Evolutionary conservation across 1,140 invertebrate species (phyloP).

Genomic region (Himalopsyche phryganea): DNA sequence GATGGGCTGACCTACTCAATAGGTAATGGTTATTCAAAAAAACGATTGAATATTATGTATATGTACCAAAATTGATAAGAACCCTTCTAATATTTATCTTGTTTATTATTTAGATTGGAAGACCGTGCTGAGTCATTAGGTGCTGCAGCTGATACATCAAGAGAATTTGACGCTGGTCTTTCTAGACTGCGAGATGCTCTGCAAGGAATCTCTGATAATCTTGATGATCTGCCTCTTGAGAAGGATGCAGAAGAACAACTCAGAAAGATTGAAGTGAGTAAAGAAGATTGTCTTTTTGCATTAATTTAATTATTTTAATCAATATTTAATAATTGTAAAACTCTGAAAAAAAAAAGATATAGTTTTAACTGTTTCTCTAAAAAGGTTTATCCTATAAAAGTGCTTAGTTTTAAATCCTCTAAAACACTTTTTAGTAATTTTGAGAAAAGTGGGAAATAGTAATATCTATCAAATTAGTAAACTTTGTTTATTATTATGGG

Average conservation of each 20-base stretch:
- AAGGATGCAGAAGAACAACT: constrained; percentile 85
- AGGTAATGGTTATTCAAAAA: constrained; percentile 39
- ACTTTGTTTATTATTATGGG: too few species aligned
- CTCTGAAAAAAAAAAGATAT: too few species aligned
- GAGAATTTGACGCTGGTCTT: constrained; percentile 85
- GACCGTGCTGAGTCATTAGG: constrained; percentile 79
- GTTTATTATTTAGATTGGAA: constrained; percentile 59
- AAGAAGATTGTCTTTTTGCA: neutral
- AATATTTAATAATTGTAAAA: neutral
- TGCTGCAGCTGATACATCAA: constrained; percentile 82
- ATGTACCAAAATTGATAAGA: too few species aligned
- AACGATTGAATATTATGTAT: too few species aligned
- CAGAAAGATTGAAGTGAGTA: constrained; percentile 67
- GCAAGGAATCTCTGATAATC: constrained; percentile 79
- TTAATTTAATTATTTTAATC: constrained; percentile 1
- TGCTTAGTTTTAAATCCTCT: too few species aligned
- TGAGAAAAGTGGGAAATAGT: too few species aligned
- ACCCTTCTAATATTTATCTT: neutral
- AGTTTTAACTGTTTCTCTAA: too few species aligned
- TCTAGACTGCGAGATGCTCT: constrained; percentile 75
- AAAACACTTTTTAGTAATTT: too few species aligned
- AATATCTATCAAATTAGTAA: too few species aligned
- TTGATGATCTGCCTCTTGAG: constrained; percentile 78
- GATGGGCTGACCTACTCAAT: constrained; percentile 76
- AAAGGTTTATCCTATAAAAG: too few species aligned